Conservation (phyloP, 2,888 invertebrate species). For the Pemphredon lugubris region DNA sequence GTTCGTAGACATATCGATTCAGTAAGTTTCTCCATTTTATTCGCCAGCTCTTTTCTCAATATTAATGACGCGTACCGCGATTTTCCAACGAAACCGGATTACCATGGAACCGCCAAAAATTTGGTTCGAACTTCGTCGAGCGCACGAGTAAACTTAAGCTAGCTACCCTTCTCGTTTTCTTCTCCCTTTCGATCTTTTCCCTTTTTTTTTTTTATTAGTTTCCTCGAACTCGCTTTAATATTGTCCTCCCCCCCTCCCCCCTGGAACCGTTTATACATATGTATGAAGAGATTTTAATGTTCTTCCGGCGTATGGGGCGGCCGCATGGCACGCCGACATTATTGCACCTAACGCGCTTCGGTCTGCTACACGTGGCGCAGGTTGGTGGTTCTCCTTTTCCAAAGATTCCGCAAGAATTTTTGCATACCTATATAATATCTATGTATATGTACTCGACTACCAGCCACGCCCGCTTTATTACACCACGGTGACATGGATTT, state of each 20-base stretch:
- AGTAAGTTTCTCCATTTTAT: too few species aligned
- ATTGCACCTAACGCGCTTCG: slow-evolving; percentile 58
- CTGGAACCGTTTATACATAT: slow-evolving; percentile 67
- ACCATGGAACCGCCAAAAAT: slow-evolving; percentile 37
- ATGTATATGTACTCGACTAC: not conserved
- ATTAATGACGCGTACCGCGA: slow-evolving; percentile 59
- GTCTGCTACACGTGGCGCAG: slow-evolving; percentile 52
- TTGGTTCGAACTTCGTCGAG: slow-evolving; percentile 44
- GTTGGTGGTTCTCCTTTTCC: slow-evolving; percentile 16
- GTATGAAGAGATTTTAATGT: slow-evolving; percentile 72
- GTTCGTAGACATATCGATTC: too few species aligned
- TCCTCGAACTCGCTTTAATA: slow-evolving; percentile 68
- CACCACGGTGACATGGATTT: slow-evolving; percentile 6
- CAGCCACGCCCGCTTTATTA: slow-evolving; percentile 8
- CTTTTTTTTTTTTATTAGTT: slow-evolving; percentile 46
- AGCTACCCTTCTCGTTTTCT: slow-evolving; percentile 15
- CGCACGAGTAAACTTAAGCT: slow-evolving; percentile 34
- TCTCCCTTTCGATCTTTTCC: slow-evolving; percentile 6
- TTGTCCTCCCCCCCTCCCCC: slow-evolving; percentile 62
- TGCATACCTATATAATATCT: slow-evolving; percentile 33
- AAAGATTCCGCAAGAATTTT: slow-evolving; percentile 47
- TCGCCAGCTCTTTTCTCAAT: too few species aligned
- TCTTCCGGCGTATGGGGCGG: slow-evolving; percentile 57
- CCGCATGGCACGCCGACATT: slow-evolving; percentile 57
- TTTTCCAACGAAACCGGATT: slow-evolving; percentile 59